Conservation (phyloP, 1,140 invertebrate genomes). For the Stegodyphus dumicola region DNA sequence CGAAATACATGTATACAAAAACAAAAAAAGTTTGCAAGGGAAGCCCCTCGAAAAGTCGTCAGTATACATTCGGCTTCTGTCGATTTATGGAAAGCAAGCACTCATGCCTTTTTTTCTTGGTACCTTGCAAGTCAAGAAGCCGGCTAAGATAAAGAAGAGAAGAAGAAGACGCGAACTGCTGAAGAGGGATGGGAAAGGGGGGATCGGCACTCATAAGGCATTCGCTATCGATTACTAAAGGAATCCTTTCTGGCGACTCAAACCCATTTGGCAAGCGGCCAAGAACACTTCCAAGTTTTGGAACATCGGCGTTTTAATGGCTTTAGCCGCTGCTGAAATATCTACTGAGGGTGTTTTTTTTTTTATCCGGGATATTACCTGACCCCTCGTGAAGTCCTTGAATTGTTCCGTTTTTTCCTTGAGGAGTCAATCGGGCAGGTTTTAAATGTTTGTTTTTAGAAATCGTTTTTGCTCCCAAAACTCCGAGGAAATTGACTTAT, state of each 20-base stretch:
- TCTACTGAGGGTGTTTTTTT: background rate
- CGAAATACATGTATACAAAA: no score
- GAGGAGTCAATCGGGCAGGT: no score
- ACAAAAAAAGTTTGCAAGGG: background rate
- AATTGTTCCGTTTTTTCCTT: no score
- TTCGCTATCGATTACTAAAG: conserved; percentile 34
- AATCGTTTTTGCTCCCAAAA: no score
- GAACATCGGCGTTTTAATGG: conserved; percentile 11
- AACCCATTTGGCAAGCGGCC: conserved; percentile 27
- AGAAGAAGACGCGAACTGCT: background rate
- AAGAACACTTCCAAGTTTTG: conserved; percentile 28
- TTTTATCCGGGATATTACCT: background rate
- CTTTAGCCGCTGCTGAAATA: background rate
- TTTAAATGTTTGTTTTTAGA: no score
- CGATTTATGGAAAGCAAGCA: background rate
- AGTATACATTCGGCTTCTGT: no score
- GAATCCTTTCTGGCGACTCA: conserved; percentile 12
- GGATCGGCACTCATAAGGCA: background rate
- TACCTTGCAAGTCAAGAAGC: conserved; percentile 2
- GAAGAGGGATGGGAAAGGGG: background rate
- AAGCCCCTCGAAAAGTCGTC: background rate
- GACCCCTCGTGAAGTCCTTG: background rate
- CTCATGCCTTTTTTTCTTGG: no score
- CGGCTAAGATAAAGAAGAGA: background rate
- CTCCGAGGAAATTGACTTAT: no score